Evolutionary conservation across 2,888 invertebrate species (phyloP), one percentile per base, ranked within the genome.

Genomic region (Melanostoma scalare): DNA sequence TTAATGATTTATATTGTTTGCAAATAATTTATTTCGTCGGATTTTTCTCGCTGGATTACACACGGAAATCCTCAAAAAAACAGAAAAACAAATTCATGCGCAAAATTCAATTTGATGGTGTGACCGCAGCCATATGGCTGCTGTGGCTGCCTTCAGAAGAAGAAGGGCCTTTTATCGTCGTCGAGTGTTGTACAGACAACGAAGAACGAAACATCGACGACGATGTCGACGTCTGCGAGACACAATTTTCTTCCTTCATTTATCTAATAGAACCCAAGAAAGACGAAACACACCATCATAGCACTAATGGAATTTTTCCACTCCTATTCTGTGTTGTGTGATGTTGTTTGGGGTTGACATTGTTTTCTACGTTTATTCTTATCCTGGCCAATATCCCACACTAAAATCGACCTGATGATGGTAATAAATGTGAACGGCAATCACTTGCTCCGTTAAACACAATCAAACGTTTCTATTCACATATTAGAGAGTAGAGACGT

Each of bases 101-200:
- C 74, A 75, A 79, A 84, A 84, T 84, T 84, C 65, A 84, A 84
- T 84, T 84, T 84, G 84, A 84, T 79, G 78, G 84, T 84, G 84
- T 71, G 84, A 84, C 79, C 79, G 35, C 65, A 79, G 67, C 74
- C 84, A 84, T 60, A 84, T 84, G 20, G 20, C 20, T 20, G 84
- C 53, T 78, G 5, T 20, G 5, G 2, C n/a, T 44, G 10, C 44
- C 10, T 20, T 20, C n/a, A 6, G 31, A 30, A 44, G 33, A 1
- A 9, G 4, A 9, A 61, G 35, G 40, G 68, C 53, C 67, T 68
- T 68, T 48, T 48, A 61, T 71, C 33, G 20, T 46, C 60, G 20
- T 42, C 33, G 31, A 33, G 35, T 46, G 46, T 3, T 33, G 30
- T 46, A 61, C 36, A 60, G 60, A 60, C 60, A 50, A 63, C 33